phyloP scores from a whole-genome alignment of 2,113 vertebrate species.

The Xyliphius kryptos region DNA sequence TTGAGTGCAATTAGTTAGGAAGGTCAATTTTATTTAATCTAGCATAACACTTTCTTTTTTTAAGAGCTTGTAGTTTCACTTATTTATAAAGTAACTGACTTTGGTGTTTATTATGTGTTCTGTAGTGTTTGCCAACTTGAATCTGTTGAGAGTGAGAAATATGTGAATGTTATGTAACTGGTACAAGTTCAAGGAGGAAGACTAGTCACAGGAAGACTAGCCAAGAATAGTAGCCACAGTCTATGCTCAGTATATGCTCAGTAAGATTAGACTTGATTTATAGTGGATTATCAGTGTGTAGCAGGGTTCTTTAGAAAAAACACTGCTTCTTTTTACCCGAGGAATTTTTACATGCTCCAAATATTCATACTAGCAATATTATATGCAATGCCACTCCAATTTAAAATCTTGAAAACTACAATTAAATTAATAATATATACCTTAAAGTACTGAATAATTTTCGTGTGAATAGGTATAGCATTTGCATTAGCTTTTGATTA shows the following conservation, averaged over 20 bases:
- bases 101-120: conserved; percentile 13
- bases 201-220: conserved; percentile 58
- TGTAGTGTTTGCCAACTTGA: conserved; percentile 38
- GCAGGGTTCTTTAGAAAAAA: conserved; percentile 38
- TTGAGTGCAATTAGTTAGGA: no score
- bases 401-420: background rate
- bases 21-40: no score
- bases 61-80: no score
- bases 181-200: conserved; percentile 55
- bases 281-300: conserved; percentile 48
- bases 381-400: background rate
- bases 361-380: background rate
- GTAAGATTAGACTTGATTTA: conserved; percentile 50
- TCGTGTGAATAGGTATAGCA: conserved; percentile 8
- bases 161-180: conserved; percentile 49
- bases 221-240: conserved; percentile 41
- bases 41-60: no score
- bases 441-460: conserved; percentile 24
- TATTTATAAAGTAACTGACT: no score
- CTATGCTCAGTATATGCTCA: conserved; percentile 51
- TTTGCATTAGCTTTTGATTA: conserved; percentile 36
- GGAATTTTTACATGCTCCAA: no score
- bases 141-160: conserved; percentile 34
- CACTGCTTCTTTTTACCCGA: no score
- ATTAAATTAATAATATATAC: conserved; percentile 37